Evolutionary conservation across 2,888 invertebrate species (phyloP).

Genomic region (Aplocera efformata): DNA sequence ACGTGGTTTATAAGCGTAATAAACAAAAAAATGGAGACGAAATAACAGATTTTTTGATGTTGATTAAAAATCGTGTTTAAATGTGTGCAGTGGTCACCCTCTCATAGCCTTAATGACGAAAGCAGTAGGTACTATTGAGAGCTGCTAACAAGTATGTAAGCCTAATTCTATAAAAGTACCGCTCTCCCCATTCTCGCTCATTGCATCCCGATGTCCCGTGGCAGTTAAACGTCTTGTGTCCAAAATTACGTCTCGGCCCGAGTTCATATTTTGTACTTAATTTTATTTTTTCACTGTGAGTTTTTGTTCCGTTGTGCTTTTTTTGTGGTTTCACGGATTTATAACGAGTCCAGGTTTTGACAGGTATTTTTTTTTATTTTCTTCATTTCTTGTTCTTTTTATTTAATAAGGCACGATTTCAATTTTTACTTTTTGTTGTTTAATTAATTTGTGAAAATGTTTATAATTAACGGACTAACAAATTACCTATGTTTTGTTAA

Average conservation of each 20-base stretch:
- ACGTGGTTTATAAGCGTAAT: no score
- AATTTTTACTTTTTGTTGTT: no score
- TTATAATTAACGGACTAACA: no score
- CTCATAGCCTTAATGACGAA: no score
- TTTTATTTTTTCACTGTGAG: conserved; percentile 23
- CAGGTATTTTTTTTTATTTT: neutral
- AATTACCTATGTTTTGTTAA: no score
- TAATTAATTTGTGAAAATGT: no score
- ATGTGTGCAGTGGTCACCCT: no score
- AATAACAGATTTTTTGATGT: no score
- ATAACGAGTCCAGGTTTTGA: no score
- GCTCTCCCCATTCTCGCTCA: conserved; percentile 43
- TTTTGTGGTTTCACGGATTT: neutral
- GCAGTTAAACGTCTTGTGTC: conserved; percentile 32
- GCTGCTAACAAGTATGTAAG: neutral
- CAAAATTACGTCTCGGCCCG: conserved; percentile 19
- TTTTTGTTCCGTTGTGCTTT: conserved; percentile 9
- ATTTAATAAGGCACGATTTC: no score
- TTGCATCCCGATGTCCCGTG: conserved; percentile 46
- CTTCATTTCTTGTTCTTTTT: neutral
- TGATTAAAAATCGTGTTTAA: no score
- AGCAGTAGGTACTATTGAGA: neutral
- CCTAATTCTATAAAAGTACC: conserved; percentile 10
- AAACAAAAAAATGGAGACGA: no score
- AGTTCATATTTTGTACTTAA: conserved; percentile 24